Percentiles rank a stretch among this genome's conserved stretches.
Evolutionary conservation across 2,113 vertebrate genomes (phyloP).

Genomic region (human): DNA sequence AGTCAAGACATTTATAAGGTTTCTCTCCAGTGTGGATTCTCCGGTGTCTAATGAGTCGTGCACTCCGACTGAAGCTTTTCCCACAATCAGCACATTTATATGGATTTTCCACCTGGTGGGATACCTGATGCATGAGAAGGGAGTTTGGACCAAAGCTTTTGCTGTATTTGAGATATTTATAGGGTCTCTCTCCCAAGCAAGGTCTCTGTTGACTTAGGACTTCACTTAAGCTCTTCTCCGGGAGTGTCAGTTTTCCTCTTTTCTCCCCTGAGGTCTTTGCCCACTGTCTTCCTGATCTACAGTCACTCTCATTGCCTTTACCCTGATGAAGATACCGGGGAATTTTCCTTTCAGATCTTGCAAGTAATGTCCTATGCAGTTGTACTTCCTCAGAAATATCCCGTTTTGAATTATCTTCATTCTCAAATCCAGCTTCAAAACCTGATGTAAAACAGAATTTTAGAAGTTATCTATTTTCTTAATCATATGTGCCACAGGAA

Average conservation of each 20-base stretch:
- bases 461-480: constrained; percentile 52
- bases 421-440: constrained; percentile 74
- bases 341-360: constrained; percentile 74
- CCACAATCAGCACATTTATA: constrained; percentile 79
- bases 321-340: constrained; percentile 15
- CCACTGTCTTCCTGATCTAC: constrained; percentile 57
- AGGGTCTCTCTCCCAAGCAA: constrained; percentile 71
- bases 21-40: constrained; percentile 80
- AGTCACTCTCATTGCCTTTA: constrained; percentile 61
- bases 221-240: constrained; percentile 55
- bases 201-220: constrained; percentile 57
- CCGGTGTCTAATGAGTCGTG: constrained; percentile 63
- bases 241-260: constrained; percentile 46
- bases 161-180: constrained; percentile 70
- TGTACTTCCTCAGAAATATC: constrained; percentile 76
- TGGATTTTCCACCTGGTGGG: constrained; percentile 77
- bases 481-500: constrained; percentile 11
- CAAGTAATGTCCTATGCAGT: constrained; percentile 73
- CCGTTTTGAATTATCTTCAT: constrained; percentile 64
- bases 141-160: constrained; percentile 74
- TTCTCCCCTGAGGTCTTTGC: constrained; percentile 37
- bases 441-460: constrained; percentile 66
- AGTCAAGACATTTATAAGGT: constrained; percentile 76
- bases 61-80: constrained; percentile 64
- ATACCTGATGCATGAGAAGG: constrained; percentile 64